Percentiles rank a stretch among this genome's conserved stretches.
These are phyloP conservation scores for Benitochromis conjunctus DNA, from an alignment of 2,113 vertebrate species.

Conservation along the genomic window DNA sequence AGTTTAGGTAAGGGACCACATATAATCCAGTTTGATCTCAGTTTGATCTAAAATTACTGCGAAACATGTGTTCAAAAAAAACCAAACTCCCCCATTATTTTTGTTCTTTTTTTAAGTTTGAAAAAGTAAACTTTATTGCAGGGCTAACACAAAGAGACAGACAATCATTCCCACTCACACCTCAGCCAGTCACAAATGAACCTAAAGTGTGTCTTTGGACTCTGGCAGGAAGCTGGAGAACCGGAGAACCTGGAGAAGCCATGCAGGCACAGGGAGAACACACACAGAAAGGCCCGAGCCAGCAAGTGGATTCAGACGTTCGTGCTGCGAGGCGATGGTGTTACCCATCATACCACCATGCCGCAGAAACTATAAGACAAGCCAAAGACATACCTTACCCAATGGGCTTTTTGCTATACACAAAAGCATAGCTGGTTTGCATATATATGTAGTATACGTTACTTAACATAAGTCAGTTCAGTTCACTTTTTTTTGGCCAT, in stretches of 20 bases:
- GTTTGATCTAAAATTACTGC: background rate
- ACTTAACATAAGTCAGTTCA: background rate
- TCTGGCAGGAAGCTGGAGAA: background rate
- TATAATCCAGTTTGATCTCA: background rate
- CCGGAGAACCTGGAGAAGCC: background rate
- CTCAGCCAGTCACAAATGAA: background rate
- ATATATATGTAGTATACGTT: fast-evolving
- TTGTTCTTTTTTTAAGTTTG: background rate
- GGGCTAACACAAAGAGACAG: background rate
- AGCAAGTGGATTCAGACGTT: background rate
- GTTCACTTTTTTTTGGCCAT: background rate
- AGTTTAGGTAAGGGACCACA: background rate
- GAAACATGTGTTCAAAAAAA: background rate
- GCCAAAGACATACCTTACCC: background rate
- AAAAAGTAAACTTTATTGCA: background rate
- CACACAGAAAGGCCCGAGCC: background rate
- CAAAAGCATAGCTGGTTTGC: fast-evolving
- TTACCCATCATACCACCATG: background rate
- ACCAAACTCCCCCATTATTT: background rate
- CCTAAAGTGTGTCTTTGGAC: background rate
- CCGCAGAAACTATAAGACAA: background rate
- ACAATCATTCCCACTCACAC: background rate
- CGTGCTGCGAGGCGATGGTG: background rate
- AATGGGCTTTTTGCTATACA: background rate
- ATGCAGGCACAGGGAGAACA: background rate